Base-by-base conservation (phyloP, 2,113 vertebrate species). In the Erinaceus europaeus region DNA sequence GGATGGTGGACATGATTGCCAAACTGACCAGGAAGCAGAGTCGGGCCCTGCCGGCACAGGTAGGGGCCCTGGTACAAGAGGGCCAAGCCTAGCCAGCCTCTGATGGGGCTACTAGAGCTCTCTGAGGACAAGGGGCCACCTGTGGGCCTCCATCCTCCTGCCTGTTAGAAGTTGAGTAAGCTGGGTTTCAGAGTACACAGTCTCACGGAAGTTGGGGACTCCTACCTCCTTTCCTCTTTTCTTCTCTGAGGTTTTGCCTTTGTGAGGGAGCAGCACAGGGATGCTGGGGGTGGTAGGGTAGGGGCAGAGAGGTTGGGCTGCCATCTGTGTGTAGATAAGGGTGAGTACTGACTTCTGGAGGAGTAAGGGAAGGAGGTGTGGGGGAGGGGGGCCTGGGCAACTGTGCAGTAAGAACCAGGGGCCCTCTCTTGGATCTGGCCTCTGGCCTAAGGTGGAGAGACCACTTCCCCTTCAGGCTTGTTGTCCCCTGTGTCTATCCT, bases 1-100 rank as follows among this genome's bases (percentile, higher is more conserved):
- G 88, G 72, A 94, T 94, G 90, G 95, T 96, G 86, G 93, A 95
- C 65, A 50, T 93, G 34, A 90, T 91, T 74, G 69, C 92, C 71
- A 94, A 86, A 67, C 84, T 94, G 86, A 86, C 68, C 64, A 88
- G 80, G 84, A 94, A 83, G 86, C 82, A 77, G 76, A 93, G 84
- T 38, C 90, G 5, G 77, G 78, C 88, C 57, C 75, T 76, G 29
- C 48, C 6, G 79, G 75, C 48, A 57, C 92, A 93, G 94, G 94
- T 89, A 15, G 95, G 94, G 62, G 0, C 79, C 88, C 12, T 10
- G 1, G 57, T 71, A 0, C 0, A 2, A 0, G 0, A 17, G 65
- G 1, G 27, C 15, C 0, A 8, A 2, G 3, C 89, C 13, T 73
- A 0, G 25, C 2, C 61, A 90, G n/a, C 1, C 61, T 91, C 36